Conservation (phyloP, 1,140 invertebrate species). For the Anastrepha ludens region DNA sequence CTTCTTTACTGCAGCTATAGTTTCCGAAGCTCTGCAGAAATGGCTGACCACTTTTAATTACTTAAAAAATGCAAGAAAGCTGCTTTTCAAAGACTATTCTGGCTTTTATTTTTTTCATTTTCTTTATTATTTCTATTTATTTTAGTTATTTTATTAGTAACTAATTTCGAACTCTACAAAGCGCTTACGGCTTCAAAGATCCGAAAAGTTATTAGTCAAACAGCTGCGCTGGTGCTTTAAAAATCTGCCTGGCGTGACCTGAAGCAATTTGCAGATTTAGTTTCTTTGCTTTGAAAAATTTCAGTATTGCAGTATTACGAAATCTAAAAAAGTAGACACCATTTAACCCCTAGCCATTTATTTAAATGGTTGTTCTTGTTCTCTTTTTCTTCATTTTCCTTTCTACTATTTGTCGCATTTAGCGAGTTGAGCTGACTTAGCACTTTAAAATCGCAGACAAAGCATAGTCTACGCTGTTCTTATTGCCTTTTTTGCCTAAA, state of each 20-base stretch:
- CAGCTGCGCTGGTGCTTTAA: background rate
- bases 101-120: no score
- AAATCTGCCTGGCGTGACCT: background rate
- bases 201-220: background rate
- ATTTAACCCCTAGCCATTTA: background rate
- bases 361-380: background rate
- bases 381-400: background rate
- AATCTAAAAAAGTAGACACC: background rate
- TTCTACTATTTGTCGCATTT: background rate
- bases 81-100: no score
- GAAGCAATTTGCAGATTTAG: background rate
- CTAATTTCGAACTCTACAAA: no score
- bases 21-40: no score
- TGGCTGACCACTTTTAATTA: no score
- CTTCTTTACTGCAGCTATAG: no score
- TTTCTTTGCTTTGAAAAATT: background rate
- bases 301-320: background rate
- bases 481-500: background rate
- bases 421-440: constrained; percentile 7
- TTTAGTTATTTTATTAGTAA: no score
- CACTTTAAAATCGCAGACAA: constrained; percentile 37
- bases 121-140: no score
- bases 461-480: constrained; percentile 10
- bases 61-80: no score
- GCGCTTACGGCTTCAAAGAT: background rate